Percentiles rank a stretch among this genome's conserved stretches.
phyloP scores from a whole-genome alignment of 1,140 invertebrate genomes.

The Agrilus planipennis region DNA sequence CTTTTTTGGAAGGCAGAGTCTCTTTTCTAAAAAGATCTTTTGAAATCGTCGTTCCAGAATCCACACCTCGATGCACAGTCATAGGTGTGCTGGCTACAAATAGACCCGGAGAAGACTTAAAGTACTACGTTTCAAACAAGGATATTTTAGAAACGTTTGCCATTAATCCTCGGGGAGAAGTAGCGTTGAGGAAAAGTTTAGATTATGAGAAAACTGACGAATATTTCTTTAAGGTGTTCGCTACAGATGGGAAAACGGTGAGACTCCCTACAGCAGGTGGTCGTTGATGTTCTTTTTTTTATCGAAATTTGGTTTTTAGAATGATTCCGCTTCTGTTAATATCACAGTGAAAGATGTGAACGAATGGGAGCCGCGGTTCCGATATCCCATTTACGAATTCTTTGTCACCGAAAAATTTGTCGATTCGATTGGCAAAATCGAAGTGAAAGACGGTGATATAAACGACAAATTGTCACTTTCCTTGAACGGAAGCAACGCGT shows the following conservation, averaged over 20 bases:
- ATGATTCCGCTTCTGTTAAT: constrained; percentile 58
- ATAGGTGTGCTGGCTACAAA: constrained; percentile 51
- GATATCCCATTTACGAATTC: constrained; percentile 78
- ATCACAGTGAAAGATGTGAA: constrained; percentile 79
- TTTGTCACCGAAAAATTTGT: constrained; percentile 43
- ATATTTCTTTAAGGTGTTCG: constrained; percentile 70
- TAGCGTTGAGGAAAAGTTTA: constrained; percentile 59
- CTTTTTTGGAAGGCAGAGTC: constrained; percentile 4
- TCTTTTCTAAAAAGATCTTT: constrained; percentile 63
- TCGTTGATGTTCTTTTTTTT: constrained; percentile 2
- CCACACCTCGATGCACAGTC: constrained; percentile 57
- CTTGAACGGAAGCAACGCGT: constrained; percentile 57
- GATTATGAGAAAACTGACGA: constrained; percentile 67
- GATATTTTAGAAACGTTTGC: constrained; percentile 56
- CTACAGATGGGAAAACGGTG: constrained; percentile 69
- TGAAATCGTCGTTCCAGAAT: constrained; percentile 59
- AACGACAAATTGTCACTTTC: constrained; percentile 58
- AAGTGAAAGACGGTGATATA: constrained; percentile 68
- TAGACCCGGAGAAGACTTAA: constrained; percentile 44
- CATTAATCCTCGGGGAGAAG: constrained; percentile 65
- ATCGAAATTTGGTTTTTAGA: constrained; percentile 42
- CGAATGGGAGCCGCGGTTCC: constrained; percentile 85
- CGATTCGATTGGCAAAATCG: constrained; percentile 50
- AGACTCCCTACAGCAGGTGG: constrained; percentile 22
- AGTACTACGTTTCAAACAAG: constrained; percentile 51